Base-by-base conservation (phyloP, 2,113 vertebrate genomes). In the Paramisgurnus dabryanus region DNA sequence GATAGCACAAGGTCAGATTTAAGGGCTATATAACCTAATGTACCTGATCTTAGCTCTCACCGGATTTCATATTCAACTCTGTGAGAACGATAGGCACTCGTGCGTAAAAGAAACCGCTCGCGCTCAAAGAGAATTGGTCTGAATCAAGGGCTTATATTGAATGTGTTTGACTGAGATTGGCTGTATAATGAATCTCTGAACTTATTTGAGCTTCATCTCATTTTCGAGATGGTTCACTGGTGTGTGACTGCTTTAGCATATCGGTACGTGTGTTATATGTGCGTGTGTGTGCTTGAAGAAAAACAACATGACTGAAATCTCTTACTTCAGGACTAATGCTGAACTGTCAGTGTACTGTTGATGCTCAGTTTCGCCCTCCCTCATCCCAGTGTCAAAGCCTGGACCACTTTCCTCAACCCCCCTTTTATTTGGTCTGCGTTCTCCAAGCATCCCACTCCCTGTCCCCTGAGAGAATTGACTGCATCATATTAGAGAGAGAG, bases 161-260 rank as follows among this genome's bases (percentile, higher is more conserved):
- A 67, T 81, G 69, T 74, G 77, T 69, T 66, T 75, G 45, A 41
- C 66, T 58, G 72, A 80, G 66, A 82, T 79, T 84, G 83, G 47
- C 76, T 82, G 57, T 79, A 84, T 82, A 84, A 84, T 84, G 80
- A 84, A 84, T 84, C 76, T 80, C 68, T 79, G 80, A 84, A 78
- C 80, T 82, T 84, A 84, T 82, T 84, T 84, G 80, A 81, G 81
- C 83, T 79, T 76, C 70, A 84, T 84, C 83, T 84, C 83, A 76
- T 84, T 82, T 76, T 71, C 61, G 80, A 79, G 80, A 79, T 78
- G 67, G 76, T 78, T 82, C 80, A 84, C 65, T 84, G 83, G 80
- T 67, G 76, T 82, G 83, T 82, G 83, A 82, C 83, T 82, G 69
- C 75, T 17, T 79, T 64, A 18, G 22, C 67, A 43, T 63, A 47